A percentile compares a stretch with the other conserved stretches of the same genome.
phyloP scores from a whole-genome alignment of 2,113 vertebrate genomes.

The Rhizomys pruinosus region DNA sequence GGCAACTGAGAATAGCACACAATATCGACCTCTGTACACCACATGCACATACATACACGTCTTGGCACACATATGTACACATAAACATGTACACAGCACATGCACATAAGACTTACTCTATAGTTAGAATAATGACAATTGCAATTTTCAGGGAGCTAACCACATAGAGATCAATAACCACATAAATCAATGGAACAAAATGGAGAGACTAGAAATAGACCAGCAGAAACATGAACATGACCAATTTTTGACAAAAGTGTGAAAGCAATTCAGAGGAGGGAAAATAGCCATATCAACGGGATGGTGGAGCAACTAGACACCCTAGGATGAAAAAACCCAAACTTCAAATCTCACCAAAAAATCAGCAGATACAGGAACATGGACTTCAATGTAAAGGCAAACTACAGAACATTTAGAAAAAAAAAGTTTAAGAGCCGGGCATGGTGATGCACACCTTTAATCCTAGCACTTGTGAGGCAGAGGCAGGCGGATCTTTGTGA shows the following conservation, averaged over 20 bases:
- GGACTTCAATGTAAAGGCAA: constrained; percentile 21
- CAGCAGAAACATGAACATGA: neutral
- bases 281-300: constrained; percentile 23
- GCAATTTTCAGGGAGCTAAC: constrained; percentile 11
- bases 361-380: constrained; percentile 17
- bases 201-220: constrained; percentile 1
- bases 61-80: neutral
- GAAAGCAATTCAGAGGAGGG: constrained; percentile 43
- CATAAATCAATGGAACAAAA: constrained; percentile 14
- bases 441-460: no score
- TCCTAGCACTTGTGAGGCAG: no score
- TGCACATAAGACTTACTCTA: constrained; percentile 1
- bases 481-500: no score
- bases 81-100: neutral
- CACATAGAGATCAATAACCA: neutral
- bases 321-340: neutral
- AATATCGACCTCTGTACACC: neutral
- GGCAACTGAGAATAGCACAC: neutral
- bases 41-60: neutral
- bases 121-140: neutral
- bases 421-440: no score
- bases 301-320: neutral
- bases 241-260: constrained; percentile 37
- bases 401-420: constrained; percentile 20
- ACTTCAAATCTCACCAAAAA: constrained; percentile 34